These are phyloP conservation scores for Phortica magna DNA, from an alignment of 2,888 invertebrate species.

Conservation along the genomic window DNA sequence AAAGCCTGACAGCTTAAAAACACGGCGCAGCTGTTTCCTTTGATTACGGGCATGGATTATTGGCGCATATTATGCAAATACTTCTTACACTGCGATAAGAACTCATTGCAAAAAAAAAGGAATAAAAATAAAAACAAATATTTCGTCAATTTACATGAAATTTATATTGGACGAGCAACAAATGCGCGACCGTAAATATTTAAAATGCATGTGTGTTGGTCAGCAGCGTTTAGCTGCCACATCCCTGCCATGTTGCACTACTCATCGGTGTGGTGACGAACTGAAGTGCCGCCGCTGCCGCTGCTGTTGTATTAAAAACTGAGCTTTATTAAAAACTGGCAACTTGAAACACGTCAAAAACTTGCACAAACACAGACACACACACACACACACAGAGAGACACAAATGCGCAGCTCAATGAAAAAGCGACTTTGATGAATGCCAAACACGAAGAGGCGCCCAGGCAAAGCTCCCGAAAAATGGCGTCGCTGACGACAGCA, in stretches of 20 bases:
- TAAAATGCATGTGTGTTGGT: too few relatives aligned
- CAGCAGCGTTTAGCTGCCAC: too few relatives aligned
- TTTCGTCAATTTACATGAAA: slow-evolving; percentile 75
- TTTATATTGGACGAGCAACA: slow-evolving; percentile 47
- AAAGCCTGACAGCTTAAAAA: too few relatives aligned
- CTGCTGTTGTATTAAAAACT: neutral
- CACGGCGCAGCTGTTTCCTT: too few relatives aligned
- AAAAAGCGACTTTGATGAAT: neutral
- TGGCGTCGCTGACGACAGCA: neutral
- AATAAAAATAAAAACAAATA: slow-evolving; percentile 48
- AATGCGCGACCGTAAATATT: neutral
- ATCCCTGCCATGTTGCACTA: too few relatives aligned
- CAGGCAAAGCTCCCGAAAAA: neutral
- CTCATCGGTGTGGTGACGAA: too few relatives aligned
- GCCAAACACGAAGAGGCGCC: neutral
- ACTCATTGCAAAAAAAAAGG: slow-evolving; percentile 65
- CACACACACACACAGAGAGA: neutral
- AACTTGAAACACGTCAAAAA: neutral
- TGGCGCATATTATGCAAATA: slow-evolving; percentile 58
- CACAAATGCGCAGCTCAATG: neutral
- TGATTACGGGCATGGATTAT: too few relatives aligned
- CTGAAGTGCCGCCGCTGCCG: too few relatives aligned
- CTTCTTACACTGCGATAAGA: slow-evolving; percentile 67
- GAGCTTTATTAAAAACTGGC: neutral
- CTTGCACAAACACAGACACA: neutral